A percentile compares a stretch with the other conserved stretches of the same genome.
These are phyloP conservation scores for Falcunculus frontatus DNA, from an alignment of 2,113 vertebrate species.

Conservation along the genomic window DNA sequence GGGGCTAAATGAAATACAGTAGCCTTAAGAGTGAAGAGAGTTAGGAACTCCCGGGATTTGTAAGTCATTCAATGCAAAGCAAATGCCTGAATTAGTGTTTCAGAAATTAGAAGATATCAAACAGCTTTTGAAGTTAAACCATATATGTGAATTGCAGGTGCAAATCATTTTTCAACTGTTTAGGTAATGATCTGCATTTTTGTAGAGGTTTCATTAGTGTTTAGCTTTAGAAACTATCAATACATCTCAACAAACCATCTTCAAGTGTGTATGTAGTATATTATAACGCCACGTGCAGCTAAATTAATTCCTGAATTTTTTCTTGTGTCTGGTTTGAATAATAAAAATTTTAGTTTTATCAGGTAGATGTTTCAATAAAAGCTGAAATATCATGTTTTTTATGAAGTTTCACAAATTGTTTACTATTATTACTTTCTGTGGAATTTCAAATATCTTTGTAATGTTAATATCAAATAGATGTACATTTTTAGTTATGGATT, in stretches of 20 bases:
- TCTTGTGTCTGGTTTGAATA: background rate
- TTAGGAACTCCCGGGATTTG: background rate
- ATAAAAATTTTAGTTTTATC: background rate
- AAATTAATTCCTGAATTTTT: background rate
- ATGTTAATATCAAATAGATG: background rate
- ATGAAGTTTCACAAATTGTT: background rate
- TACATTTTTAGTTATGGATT: background rate
- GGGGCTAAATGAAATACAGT: background rate
- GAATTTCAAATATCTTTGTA: background rate
- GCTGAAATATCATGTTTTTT: background rate
- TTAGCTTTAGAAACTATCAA: background rate
- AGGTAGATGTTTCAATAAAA: background rate
- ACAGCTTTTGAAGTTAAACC: background rate
- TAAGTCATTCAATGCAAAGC: background rate
- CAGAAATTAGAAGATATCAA: background rate
- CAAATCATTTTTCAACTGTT: background rate
- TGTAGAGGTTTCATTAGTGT: background rate
- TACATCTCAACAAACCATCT: background rate
- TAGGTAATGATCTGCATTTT: background rate
- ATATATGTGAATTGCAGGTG: background rate
- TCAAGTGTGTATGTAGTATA: background rate
- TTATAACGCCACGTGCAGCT: background rate
- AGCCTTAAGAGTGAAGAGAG: background rate
- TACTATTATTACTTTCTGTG: background rate
- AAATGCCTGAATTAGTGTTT: background rate